Evolutionary conservation across 1,140 invertebrate genomes (phyloP).

Genomic region (Melanaphis sacchari): DNA sequence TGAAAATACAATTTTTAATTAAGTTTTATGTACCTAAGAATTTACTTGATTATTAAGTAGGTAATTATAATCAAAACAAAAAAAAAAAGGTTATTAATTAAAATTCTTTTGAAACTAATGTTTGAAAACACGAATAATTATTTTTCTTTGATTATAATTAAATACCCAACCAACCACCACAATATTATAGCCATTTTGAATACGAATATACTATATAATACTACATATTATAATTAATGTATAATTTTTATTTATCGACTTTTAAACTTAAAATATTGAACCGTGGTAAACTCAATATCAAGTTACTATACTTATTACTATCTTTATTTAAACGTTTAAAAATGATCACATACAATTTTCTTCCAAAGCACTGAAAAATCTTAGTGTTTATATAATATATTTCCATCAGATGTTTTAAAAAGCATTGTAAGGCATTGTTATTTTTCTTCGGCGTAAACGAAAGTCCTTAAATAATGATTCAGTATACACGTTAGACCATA

Average conservation of each 20-base stretch:
- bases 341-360: not conserved
- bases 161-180: not conserved
- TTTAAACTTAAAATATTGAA: not conserved
- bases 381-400: not conserved
- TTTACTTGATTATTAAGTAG: not conserved
- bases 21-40: not conserved
- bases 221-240: too few species aligned
- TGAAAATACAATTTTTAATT: not conserved
- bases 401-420: not conserved
- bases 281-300: fast-evolving
- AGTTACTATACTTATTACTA: not conserved
- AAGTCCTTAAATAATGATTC: not conserved
- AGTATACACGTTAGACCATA: not conserved
- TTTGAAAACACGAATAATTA: not conserved
- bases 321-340: not conserved
- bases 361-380: not conserved
- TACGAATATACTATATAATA: not conserved
- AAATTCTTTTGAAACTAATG: not conserved
- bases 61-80: not conserved
- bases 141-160: not conserved
- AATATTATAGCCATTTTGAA: not conserved
- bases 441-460: not conserved
- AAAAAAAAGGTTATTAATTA: slow-evolving; percentile 1
- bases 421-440: not conserved
- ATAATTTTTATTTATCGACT: not conserved